Conservation (phyloP, 1,140 invertebrate species). For the Thaumetopoea pityocampa region DNA sequence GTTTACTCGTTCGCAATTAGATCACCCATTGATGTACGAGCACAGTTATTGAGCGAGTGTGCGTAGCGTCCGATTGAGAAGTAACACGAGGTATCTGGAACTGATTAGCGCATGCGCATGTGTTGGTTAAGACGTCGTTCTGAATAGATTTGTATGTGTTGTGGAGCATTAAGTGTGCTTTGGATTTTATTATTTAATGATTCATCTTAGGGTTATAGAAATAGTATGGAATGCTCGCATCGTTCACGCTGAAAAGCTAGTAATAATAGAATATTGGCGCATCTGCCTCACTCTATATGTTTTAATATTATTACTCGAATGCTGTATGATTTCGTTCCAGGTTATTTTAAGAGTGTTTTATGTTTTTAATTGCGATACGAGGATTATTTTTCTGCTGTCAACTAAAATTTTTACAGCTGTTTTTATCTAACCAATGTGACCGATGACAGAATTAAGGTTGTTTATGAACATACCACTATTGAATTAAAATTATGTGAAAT, state of each 20-base stretch:
- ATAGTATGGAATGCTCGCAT: slow-evolving; percentile 71
- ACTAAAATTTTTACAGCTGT: slow-evolving; percentile 66
- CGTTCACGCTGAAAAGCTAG: slow-evolving; percentile 70
- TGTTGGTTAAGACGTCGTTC: slow-evolving; percentile 50
- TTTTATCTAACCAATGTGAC: slow-evolving; percentile 55
- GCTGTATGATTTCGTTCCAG: slow-evolving; percentile 55
- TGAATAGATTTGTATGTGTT: slow-evolving; percentile 58
- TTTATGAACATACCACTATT: slow-evolving; percentile 55
- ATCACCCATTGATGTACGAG: slow-evolving; percentile 65
- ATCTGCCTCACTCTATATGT: slow-evolving; percentile 70
- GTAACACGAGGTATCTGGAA: slow-evolving; percentile 59
- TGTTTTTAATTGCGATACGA: slow-evolving; percentile 70
- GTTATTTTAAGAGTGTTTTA: slow-evolving; percentile 71
- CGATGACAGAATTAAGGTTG: slow-evolving; percentile 70
- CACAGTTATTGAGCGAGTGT: slow-evolving; percentile 39
- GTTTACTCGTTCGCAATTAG: slow-evolving; percentile 71
- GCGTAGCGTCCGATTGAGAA: slow-evolving; percentile 59
- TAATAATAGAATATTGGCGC: slow-evolving; percentile 76
- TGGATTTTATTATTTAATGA: slow-evolving; percentile 76
- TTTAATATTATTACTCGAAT: slow-evolving; percentile 70
- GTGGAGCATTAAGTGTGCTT: slow-evolving; percentile 73
- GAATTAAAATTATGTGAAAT: slow-evolving; percentile 53
- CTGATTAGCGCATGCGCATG: slow-evolving; percentile 62
- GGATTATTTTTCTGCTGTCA: slow-evolving; percentile 60
- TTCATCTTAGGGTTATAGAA: slow-evolving; percentile 75